Evolutionary conservation across 2,113 vertebrate genomes (phyloP), one percentile per base, ranked within the genome.

Genomic region (Pogona vitticeps): DNA sequence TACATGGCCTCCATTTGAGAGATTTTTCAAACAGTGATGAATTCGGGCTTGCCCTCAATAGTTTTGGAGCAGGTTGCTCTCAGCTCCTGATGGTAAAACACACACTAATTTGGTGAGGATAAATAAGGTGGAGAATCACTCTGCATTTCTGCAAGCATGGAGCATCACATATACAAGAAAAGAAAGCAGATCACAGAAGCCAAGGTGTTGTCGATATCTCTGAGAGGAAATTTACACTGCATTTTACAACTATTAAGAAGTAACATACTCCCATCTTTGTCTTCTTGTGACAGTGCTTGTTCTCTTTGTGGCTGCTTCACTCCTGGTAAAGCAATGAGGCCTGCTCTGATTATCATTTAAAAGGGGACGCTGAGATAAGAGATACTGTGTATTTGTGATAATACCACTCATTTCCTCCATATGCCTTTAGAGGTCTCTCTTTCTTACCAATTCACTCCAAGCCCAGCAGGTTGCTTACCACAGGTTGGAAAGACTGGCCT

Each of bases 401-500:
- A 7, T 0, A 6, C 18, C 87, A 82, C 90, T 86, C n/a, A 17
- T 36, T 94, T 91, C 28, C 78, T 83, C 8, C 31, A 78, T 13
- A 0, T 12, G 85, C 91, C 88, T 93, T 90, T 87, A 87, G 83
- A 59, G 88, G 86, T 90, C 86, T 92, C 85, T 84, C 31, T 52
- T 86, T 88, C 33, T 2, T 80, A 75, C 82, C 13, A 3, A 21
- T n/a, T 75, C 36, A 38, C 2, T 14, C 68, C 6, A 52, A 46
- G 18, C 1, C 7, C 1, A 26, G 61, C 9, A 56, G 26, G n/a
- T 38, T 40, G 20, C 1, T 36, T 70, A 26, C 10, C 5, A 52
- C 18, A 84, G 65, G 65, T 68, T 68, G 65, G 65, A 68, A 68
- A 68, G 65, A 68, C 28, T 68, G 26, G 65, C 28, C 31, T 26